Conservation (phyloP, 2,797 vertebrate genomes). For the Pogonophryne albipinna region DNA sequence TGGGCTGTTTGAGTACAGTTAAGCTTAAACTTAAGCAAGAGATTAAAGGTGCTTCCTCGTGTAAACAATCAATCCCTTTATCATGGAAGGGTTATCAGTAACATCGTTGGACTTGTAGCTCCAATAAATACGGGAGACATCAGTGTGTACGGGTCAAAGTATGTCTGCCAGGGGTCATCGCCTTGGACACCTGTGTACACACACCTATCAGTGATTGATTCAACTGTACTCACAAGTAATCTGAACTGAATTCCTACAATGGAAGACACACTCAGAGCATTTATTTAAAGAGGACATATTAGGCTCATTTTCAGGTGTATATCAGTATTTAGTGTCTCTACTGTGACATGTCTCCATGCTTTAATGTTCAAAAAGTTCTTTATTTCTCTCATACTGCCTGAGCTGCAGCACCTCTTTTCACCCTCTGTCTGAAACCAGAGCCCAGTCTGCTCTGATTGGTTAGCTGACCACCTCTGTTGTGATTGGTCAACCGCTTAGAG, state of each 20-base stretch:
- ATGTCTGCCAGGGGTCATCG: background rate
- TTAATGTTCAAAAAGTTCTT: too few relatives aligned
- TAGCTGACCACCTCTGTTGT: too few relatives aligned
- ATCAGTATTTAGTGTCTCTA: too few relatives aligned
- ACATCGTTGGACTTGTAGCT: too few relatives aligned
- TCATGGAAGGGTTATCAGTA: background rate
- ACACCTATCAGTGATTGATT: background rate
- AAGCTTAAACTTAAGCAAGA: background rate
- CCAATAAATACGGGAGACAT: too few relatives aligned
- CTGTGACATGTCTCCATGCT: too few relatives aligned
- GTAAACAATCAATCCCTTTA: slow-evolving; percentile 23
- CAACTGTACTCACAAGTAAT: background rate
- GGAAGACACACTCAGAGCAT: background rate
- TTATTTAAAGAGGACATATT: background rate
- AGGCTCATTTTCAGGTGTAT: too few relatives aligned
- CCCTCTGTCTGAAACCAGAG: too few relatives aligned
- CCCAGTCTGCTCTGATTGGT: too few relatives aligned
- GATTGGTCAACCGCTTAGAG: too few relatives aligned
- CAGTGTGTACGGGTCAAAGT: slow-evolving; percentile 22
- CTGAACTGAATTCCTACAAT: background rate
- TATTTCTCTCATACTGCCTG: too few relatives aligned
- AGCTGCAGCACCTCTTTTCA: too few relatives aligned
- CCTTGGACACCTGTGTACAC: background rate
- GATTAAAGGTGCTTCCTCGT: background rate
- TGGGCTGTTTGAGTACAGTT: slow-evolving; percentile 9